phyloP scores from a whole-genome alignment of 2,888 invertebrate species.

The Metellina segmentata region DNA sequence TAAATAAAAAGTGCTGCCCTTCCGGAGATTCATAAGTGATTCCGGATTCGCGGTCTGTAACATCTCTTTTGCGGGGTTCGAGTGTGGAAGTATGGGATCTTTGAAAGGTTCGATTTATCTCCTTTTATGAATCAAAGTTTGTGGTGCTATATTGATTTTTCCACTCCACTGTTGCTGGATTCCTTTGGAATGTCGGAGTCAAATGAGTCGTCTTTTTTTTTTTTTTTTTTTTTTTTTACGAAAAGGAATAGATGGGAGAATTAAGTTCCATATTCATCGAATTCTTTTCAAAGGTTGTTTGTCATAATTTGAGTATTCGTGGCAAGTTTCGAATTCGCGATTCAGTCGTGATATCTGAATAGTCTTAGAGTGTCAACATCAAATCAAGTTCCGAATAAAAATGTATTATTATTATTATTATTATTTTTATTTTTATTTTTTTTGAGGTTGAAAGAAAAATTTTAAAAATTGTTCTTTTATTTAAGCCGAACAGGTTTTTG shows the following conservation, averaged over 20 bases:
- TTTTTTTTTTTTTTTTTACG: too few relatives aligned
- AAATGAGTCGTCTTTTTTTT: neutral
- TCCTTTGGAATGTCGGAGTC: slow-evolving; percentile 9
- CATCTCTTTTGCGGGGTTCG: slow-evolving; percentile 18
- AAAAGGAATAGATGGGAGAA: too few relatives aligned
- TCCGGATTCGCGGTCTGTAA: slow-evolving; percentile 49
- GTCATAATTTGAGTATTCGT: too few relatives aligned
- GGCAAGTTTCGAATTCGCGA: too few relatives aligned
- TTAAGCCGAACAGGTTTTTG: neutral
- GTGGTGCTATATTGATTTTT: slow-evolving; percentile 7
- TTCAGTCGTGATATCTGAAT: too few relatives aligned
- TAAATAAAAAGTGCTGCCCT: neutral
- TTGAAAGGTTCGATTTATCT: neutral
- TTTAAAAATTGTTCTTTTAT: neutral
- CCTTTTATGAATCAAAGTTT: neutral
- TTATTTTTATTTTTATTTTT: too few relatives aligned
- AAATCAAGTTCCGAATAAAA: neutral
- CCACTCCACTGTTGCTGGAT: neutral
- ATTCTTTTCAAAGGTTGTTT: too few relatives aligned
- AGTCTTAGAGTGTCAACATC: neutral
- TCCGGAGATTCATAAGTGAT: slow-evolving; percentile 46
- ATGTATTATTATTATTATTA: too few relatives aligned
- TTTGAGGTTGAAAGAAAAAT: neutral
- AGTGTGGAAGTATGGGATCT: neutral
- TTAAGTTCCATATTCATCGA: too few relatives aligned